These are phyloP conservation scores for Artibeus jamaicensis DNA, from an alignment of 2,797 vertebrate species.

Conservation along the genomic window DNA sequence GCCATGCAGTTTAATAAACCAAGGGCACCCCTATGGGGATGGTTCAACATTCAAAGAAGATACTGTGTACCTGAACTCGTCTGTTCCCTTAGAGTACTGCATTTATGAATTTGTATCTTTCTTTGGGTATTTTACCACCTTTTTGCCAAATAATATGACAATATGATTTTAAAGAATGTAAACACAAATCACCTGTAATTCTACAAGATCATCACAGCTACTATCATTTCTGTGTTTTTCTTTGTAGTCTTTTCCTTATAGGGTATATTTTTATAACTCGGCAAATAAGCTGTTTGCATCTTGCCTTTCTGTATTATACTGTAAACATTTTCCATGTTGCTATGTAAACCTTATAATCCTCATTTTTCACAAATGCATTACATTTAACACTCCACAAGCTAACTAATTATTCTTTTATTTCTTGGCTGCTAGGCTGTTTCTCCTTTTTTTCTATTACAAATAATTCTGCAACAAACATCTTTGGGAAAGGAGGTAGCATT, in stretches of 20 bases:
- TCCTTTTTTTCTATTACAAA: background rate
- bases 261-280: background rate
- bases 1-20: background rate
- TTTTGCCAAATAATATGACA: background rate
- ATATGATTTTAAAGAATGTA: background rate
- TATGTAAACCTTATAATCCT: background rate
- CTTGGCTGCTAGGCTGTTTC: background rate
- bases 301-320: background rate
- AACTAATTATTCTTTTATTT: constrained; percentile 27
- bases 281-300: background rate
- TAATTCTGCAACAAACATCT: background rate
- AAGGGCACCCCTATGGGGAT: background rate
- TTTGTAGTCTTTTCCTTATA: background rate
- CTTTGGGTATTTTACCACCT: background rate
- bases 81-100: background rate
- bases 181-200: background rate
- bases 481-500: background rate
- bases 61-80: background rate
- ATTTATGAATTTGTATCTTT: background rate
- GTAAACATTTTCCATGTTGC: background rate
- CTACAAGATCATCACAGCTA: background rate
- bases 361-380: background rate
- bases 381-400: background rate
- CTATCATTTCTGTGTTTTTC: background rate
- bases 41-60: background rate